Evolutionary conservation across 2,888 invertebrate species (phyloP).

Genomic region (Celastrina argiolus): DNA sequence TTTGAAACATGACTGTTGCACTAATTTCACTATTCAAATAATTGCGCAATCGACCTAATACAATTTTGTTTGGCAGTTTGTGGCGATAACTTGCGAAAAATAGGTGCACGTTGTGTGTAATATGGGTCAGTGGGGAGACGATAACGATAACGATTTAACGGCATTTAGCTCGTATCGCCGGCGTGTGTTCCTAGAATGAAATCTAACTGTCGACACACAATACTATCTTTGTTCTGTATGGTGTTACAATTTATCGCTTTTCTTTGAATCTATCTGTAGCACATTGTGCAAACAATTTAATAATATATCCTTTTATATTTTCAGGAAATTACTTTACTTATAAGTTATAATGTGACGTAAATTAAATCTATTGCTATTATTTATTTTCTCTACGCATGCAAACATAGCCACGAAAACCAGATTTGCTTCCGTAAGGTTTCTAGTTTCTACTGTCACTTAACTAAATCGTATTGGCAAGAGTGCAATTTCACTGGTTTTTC

Average conservation of each 20-base stretch:
- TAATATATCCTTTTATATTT: background rate
- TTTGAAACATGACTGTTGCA: background rate
- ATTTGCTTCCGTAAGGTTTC: too few species aligned
- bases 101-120: conserved; percentile 21
- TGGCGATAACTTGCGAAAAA: conserved; percentile 9
- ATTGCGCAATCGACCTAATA: conserved; percentile 2
- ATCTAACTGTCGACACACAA: conserved; percentile 49
- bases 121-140: conserved; percentile 37
- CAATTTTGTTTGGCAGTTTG: conserved; percentile 22
- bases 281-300: background rate
- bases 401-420: too few species aligned
- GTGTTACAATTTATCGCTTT: conserved; percentile 13
- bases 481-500: too few species aligned
- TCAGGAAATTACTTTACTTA: background rate
- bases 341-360: too few species aligned
- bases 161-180: conserved; percentile 30
- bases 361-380: too few species aligned
- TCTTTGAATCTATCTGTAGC: conserved; percentile 11
- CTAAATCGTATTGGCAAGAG: too few species aligned
- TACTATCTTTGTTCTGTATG: conserved; percentile 42
- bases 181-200: conserved; percentile 52
- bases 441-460: too few species aligned
- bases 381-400: too few species aligned
- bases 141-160: conserved; percentile 34
- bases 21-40: background rate